These are phyloP conservation scores for Todus mexicanus DNA, from an alignment of 2,797 vertebrate genomes.

Conservation along the genomic window DNA sequence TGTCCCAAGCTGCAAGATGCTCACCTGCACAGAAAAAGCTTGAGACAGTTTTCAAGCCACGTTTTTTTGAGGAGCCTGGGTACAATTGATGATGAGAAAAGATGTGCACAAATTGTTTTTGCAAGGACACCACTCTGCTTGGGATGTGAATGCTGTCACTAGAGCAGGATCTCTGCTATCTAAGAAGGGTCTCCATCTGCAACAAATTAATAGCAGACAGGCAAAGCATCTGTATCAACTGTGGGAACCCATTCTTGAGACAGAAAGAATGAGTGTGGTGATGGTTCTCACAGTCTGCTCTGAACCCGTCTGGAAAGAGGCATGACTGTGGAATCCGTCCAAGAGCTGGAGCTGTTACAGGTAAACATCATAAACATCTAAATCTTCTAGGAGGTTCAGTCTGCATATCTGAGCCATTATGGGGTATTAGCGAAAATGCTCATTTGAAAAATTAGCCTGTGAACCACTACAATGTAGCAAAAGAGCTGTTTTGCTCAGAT, in stretches of 20 bases:
- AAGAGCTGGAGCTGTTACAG: slow-evolving; percentile 34
- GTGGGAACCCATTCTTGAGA: neutral
- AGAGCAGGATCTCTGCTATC: neutral
- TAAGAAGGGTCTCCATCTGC: neutral
- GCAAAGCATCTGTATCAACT: neutral
- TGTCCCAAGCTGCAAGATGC: neutral
- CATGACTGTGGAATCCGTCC: slow-evolving; percentile 6
- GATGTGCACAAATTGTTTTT: neutral
- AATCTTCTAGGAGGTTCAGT: slow-evolving; percentile 44
- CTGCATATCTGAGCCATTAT: slow-evolving; percentile 45
- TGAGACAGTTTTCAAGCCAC: neutral
- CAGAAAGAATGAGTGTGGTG: neutral
- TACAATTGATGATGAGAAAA: neutral
- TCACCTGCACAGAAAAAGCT: neutral
- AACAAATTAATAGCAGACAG: neutral
- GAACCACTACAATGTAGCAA: slow-evolving; percentile 44
- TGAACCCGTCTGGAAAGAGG: slow-evolving; percentile 5
- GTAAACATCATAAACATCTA: slow-evolving; percentile 42
- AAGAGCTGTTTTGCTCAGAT: slow-evolving; percentile 56
- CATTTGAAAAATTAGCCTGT: slow-evolving; percentile 56
- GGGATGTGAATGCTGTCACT: neutral
- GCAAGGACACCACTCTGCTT: neutral
- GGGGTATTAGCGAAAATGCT: slow-evolving; percentile 42
- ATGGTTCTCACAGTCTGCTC: neutral
- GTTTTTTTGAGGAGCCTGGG: neutral